Base-by-base conservation (phyloP, 92 coral and sea anemone genomes). In the Plumapathes pennacea region DNA sequence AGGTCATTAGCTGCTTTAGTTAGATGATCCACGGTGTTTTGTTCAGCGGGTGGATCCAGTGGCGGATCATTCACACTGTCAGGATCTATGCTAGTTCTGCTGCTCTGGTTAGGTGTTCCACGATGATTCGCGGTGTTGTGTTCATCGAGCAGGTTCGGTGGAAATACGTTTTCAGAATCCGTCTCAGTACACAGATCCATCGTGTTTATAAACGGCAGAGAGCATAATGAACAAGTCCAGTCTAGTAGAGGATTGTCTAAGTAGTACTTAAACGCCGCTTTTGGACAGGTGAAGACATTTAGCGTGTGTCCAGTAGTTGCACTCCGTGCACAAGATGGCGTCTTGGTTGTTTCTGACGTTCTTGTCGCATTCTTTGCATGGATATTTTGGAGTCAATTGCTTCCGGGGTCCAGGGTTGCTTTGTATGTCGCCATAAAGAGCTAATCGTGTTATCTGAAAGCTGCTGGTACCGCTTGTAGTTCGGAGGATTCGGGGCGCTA, bases 261-360 rank as follows among this genome's bases (percentile, higher is more conserved):
- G 36, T 65, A 50, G 14, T 24, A 20, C 24, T 50, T 31, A 33
- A 6, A 4, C 29, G 46, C 48, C 14, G n/a, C n/a, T n/a, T n/a
- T 23, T 65, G 9, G 64, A 65, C 49, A 65, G 9, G 25, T 51
- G 33, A 24, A 65, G 60, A 50, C 72, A 65, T 40, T 65, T 65
- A 13, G 71, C 42, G 28, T 63, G 62, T 19, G 25, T 29, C 64
- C 64, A 65, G 32, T 34, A 13, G 11, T 30, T 30, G 50, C 72
- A 65, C 26, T 36, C 72, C 19, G 66, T 32, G 43, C 72, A 52
- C 72, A 65, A 49, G 25, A 65, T 48, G 64, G 65, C 64, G 47
- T 65, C 62, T 50, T 65, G 72, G 32, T 63, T 63, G 11, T 50
- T 63, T 63, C 62, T 38, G 17, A 63, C 58, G 18, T 28, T 53